Conservation (phyloP, 2,113 vertebrate genomes). For the Cardinalis cardinalis region DNA sequence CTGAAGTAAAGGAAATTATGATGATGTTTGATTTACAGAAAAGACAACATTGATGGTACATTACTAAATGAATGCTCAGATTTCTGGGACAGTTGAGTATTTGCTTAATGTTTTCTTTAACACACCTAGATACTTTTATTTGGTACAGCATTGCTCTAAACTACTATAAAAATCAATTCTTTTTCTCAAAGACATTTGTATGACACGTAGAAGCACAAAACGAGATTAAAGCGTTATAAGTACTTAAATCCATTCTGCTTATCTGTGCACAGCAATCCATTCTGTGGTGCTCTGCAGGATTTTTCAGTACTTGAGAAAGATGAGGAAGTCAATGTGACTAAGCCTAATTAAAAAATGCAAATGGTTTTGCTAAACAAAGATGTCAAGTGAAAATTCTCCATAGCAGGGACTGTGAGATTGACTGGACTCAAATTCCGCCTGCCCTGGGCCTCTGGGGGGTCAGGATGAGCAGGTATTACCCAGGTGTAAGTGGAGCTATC, state of each 20-base stretch:
- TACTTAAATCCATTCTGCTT: constrained; percentile 6
- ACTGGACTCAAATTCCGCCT: not conserved
- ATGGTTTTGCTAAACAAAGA: constrained; percentile 4
- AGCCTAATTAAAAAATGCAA: constrained; percentile 29
- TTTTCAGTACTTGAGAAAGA: not conserved
- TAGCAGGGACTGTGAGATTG: not conserved
- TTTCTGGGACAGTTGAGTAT: not conserved
- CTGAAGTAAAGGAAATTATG: not conserved
- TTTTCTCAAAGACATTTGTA: not conserved
- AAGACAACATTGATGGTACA: not conserved
- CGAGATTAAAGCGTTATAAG: not conserved
- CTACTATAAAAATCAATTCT: not conserved
- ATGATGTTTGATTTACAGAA: not conserved
- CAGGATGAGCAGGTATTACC: not conserved
- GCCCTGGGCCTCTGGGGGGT: not conserved
- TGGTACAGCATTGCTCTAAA: not conserved
- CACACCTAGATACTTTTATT: not conserved
- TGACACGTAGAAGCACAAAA: not conserved
- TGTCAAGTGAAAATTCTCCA: not conserved
- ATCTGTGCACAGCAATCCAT: not conserved
- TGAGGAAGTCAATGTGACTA: not conserved
- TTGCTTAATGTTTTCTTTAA: not conserved
- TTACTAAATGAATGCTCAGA: not conserved
- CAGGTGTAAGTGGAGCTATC: not conserved
- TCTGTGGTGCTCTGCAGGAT: not conserved